Evolutionary conservation across 2,113 vertebrate genomes (phyloP).

Genomic region (Neolamprologus brichardi): DNA sequence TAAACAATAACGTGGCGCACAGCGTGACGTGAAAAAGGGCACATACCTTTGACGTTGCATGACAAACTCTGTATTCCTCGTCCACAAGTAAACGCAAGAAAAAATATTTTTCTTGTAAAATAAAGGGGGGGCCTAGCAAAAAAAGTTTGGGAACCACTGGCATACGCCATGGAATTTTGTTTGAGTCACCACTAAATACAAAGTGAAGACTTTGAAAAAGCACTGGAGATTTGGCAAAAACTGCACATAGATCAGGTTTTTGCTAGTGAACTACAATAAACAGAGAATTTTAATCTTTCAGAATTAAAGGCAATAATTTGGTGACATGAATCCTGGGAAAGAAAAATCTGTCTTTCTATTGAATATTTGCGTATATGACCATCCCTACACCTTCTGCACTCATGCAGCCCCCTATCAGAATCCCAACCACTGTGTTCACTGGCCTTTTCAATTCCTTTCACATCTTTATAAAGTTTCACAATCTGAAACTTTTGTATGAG

Average conservation of each 20-base stretch:
- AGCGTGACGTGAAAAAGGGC: not conserved
- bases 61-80: not conserved
- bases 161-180: not conserved
- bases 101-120: not conserved
- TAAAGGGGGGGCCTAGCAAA: accelerated
- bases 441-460: not conserved
- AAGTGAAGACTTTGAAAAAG: not conserved
- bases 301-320: not conserved
- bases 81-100: not conserved
- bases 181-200: not conserved
- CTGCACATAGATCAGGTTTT: not conserved
- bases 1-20: not conserved
- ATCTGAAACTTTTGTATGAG: not conserved
- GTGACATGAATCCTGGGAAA: not conserved
- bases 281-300: not conserved
- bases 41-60: not conserved
- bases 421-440: not conserved
- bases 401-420: not conserved
- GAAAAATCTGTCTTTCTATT: not conserved
- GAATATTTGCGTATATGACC: not conserved
- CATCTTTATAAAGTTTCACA: not conserved
- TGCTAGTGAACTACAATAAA: not conserved
- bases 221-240: not conserved
- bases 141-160: not conserved
- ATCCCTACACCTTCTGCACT: not conserved